A percentile compares a stretch with the other conserved stretches of the same genome.
phyloP scores from a whole-genome alignment of 2,113 vertebrate species.

The Choloepus hoffmanni region DNA sequence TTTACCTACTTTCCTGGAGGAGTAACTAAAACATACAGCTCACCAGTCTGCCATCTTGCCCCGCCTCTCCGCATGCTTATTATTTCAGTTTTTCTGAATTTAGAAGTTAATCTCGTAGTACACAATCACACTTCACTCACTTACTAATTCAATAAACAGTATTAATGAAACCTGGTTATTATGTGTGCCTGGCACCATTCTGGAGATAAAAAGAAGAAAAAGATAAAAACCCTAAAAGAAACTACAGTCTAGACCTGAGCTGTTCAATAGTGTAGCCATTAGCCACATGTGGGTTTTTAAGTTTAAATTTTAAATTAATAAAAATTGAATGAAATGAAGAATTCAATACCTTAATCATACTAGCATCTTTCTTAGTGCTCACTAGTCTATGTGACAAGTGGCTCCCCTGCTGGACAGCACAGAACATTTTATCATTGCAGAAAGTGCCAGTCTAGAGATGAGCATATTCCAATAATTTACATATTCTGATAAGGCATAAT shows the following conservation, averaged over 20 bases:
- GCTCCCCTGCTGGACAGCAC: background rate
- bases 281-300: background rate
- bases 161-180: slow-evolving; percentile 14
- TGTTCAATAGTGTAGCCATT: background rate
- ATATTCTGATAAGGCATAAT: background rate
- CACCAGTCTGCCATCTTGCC: no score
- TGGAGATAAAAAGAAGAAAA: background rate
- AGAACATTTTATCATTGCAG: background rate
- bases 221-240: background rate
- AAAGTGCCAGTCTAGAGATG: background rate
- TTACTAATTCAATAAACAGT: slow-evolving; percentile 54
- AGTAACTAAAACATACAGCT: no score
- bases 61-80: no score
- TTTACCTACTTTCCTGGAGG: no score
- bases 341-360: background rate
- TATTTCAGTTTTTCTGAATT: slow-evolving; percentile 52
- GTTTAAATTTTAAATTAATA: slow-evolving; percentile 15
- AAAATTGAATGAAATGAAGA: slow-evolving; percentile 8
- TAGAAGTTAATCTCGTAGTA: slow-evolving; percentile 19
- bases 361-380: background rate
- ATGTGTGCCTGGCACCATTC: background rate
- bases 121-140: background rate
- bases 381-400: background rate
- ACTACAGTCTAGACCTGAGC: background rate
- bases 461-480: background rate